Percentiles rank a stretch among this genome's conserved stretches.
Conservation (phyloP, 2,113 vertebrate species). For the Caloenas nicobarica region DNA sequence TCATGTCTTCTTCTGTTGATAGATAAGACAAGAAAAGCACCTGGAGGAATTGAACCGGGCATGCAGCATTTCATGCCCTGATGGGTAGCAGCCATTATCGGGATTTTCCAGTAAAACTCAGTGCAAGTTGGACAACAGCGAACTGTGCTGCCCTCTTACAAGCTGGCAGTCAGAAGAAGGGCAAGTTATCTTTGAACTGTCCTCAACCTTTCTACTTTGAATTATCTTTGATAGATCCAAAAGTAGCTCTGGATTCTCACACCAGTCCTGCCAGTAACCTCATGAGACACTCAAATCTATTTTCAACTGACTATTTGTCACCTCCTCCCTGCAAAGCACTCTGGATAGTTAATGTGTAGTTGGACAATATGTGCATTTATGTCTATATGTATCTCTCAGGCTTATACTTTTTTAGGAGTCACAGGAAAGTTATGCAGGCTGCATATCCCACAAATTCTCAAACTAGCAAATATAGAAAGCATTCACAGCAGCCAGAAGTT, state of each 20-base stretch:
- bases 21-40: slow-evolving; percentile 18
- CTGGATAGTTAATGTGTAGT: not conserved
- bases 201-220: slow-evolving; percentile 23
- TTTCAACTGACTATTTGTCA: slow-evolving; percentile 21
- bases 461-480: not conserved
- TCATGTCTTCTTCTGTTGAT: slow-evolving; percentile 26
- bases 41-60: not conserved
- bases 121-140: not conserved
- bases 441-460: not conserved
- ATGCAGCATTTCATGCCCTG: not conserved
- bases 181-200: slow-evolving; percentile 33
- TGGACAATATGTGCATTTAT: not conserved
- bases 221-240: slow-evolving; percentile 41
- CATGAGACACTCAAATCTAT: slow-evolving; percentile 3
- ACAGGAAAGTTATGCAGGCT: not conserved
- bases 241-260: slow-evolving; percentile 55
- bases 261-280: not conserved
- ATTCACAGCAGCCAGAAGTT: not conserved
- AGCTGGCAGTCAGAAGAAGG: not conserved
- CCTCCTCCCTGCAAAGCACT: not conserved
- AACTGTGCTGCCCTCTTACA: not conserved
- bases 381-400: not conserved
- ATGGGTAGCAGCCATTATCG: not conserved
- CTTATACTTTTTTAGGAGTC: not conserved
- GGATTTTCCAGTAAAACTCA: slow-evolving; percentile 1